These are phyloP conservation scores for Maniola hyperantus DNA, from an alignment of 2,888 invertebrate genomes.

Conservation along the genomic window DNA sequence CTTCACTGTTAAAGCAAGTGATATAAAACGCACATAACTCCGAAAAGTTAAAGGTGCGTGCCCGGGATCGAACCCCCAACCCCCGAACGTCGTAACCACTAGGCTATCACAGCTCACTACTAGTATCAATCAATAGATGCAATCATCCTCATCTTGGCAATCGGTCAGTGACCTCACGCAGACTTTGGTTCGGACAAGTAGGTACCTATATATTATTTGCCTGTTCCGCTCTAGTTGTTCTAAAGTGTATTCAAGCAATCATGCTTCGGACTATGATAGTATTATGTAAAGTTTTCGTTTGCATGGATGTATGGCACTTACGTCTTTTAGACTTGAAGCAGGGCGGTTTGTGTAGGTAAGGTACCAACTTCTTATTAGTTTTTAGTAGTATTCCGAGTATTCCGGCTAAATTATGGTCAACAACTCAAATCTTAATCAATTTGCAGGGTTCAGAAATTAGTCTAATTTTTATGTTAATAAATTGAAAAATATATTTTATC, in stretches of 20 bases:
- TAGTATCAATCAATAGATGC: neutral
- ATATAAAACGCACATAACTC: too few species aligned
- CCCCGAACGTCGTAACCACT: too few species aligned
- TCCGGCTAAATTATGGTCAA: too few species aligned
- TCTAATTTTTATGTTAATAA: too few species aligned
- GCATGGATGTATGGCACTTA: neutral
- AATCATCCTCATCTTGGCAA: conserved; percentile 7
- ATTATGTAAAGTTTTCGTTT: neutral
- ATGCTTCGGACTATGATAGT: neutral
- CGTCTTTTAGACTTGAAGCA: neutral
- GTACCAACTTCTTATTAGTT: too few species aligned
- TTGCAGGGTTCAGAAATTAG: too few species aligned
- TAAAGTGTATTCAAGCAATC: neutral
- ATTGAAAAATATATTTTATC: too few species aligned
- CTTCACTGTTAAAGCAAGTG: too few species aligned
- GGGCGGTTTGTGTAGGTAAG: neutral
- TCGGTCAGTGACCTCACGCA: conserved; percentile 9
- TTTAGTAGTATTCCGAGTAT: too few species aligned
- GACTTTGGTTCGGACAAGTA: neutral
- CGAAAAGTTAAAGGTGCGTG: too few species aligned
- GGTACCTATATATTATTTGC: neutral
- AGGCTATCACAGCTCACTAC: neutral
- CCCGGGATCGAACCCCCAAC: too few species aligned
- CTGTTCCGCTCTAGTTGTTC: neutral
- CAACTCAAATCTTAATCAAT: too few species aligned